A percentile compares a stretch with the other conserved stretches of the same genome.
Conservation (phyloP, 2,113 vertebrate species). For the Psittacus erithacus region DNA sequence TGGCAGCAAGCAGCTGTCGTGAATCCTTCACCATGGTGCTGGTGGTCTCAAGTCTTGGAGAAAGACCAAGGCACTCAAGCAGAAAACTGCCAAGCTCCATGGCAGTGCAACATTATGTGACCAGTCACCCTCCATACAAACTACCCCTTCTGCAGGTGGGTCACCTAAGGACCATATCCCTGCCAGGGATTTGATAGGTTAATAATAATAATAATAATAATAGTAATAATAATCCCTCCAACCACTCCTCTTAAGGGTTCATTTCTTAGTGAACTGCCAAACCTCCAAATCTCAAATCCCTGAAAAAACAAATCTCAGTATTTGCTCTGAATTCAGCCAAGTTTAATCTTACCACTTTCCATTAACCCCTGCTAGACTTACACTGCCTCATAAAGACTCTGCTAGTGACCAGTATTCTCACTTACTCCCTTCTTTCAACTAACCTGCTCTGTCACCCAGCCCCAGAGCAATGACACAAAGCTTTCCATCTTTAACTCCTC, state of each 20-base stretch:
- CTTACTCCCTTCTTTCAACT: not conserved
- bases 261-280: not conserved
- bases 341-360: slow-evolving; percentile 13
- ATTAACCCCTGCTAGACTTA: not conserved
- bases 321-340: slow-evolving; percentile 17
- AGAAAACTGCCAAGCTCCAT: accelerated
- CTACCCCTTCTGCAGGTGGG: not conserved
- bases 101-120: not conserved
- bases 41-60: not conserved
- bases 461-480: not conserved
- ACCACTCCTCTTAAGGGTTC: not conserved
- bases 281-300: not conserved
- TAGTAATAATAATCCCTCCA: not conserved
- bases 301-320: slow-evolving; percentile 1
- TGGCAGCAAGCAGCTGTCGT: not conserved
- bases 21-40: not conserved
- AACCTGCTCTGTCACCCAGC: not conserved
- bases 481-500: not conserved
- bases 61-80: not conserved
- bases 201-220: not conserved
- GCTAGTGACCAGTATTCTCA: not conserved
- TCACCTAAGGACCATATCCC: not conserved
- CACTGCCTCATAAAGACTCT: not conserved
- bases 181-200: not conserved
- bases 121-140: not conserved